Conservation (phyloP, 2,113 vertebrate genomes). For the Sapajus apella region DNA sequence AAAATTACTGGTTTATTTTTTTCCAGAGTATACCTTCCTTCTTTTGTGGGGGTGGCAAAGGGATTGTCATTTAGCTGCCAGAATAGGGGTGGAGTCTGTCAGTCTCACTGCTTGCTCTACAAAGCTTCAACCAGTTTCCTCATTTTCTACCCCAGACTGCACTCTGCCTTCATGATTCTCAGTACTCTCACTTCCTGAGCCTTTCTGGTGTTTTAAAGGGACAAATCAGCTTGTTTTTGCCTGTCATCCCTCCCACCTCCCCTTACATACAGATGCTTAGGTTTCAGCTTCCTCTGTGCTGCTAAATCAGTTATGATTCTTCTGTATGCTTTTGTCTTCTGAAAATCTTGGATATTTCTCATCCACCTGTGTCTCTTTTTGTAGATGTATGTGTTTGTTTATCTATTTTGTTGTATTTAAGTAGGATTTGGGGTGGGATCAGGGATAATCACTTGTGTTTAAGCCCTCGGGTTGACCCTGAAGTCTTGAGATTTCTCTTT, state of each 20-base stretch:
- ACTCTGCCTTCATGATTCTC: not conserved
- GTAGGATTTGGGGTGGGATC: not conserved
- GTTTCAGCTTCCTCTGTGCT: not conserved
- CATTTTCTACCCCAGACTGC: not conserved
- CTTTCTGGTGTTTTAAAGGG: not conserved
- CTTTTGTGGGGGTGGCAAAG: not conserved
- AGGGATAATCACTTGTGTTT: not conserved
- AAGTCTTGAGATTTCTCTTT: not conserved
- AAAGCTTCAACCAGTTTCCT: not conserved
- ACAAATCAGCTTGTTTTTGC: not conserved
- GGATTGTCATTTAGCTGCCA: not conserved
- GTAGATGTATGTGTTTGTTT: not conserved
- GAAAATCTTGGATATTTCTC: not conserved
- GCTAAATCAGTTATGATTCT: not conserved
- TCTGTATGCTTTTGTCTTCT: not conserved
- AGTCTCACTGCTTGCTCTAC: not conserved
- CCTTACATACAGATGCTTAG: rapidly evolving
- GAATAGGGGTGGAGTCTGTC: not conserved
- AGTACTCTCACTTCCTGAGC: not conserved
- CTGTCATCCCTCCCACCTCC: too few relatives aligned
- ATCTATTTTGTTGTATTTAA: not conserved
- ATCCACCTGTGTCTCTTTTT: not conserved
- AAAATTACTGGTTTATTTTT: conserved; percentile 28
- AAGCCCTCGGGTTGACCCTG: not conserved
- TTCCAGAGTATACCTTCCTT: not conserved